Evolutionary conservation across 2,888 invertebrate genomes (phyloP), one percentile per base, ranked within the genome.

Genomic region (Polydrusus cervinus): DNA sequence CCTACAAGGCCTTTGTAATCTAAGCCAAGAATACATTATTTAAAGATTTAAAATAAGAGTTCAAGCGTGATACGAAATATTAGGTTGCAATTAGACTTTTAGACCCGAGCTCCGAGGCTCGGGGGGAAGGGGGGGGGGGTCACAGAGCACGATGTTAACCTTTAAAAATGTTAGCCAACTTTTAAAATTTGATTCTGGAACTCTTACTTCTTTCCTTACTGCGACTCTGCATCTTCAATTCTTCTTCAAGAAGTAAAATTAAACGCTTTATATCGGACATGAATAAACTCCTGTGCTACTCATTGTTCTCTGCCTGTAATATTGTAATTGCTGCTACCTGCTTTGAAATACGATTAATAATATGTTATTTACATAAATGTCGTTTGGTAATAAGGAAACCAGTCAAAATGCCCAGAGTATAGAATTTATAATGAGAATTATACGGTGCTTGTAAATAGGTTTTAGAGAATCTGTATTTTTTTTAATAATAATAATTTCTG

Each of bases 261-360:
- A 75, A 75, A 71, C 71, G 66, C 60, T 75, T 71, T 71, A 71
- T 71, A 75, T 75, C 38, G 70, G 66, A 74, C 70, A 71, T 62
- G 71, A 71, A 75, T 71, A 75, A 65, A 61, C 71, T 71, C 43
- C 71, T 69, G 62, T 43, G 67, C 38, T 57, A 43, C 64, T 67
- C 75, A 75, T 75, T 75, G 75, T 75, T 75, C 75, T 64, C 62
- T 49, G 68, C 40, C 61, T 20, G 75, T 64, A 71, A 72, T 67
- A 71, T 75, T 62, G 71, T 75, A 75, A 75, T 75, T 75, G 72
- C 64, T 55, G 75, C 71, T 75, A 75, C 75, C 71, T 70, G 74
- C 66, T 47, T 70, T 65, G 70, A 65, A 74, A 74, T 60, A 51
- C 74, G 74, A 70, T 74, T 74, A 74, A 74, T 74, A 74, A 74